Percentiles rank a stretch among this genome's conserved stretches.
These are phyloP conservation scores for Pogonognathellus flavescens DNA, from an alignment of 1,140 invertebrate species.

Conservation along the genomic window DNA sequence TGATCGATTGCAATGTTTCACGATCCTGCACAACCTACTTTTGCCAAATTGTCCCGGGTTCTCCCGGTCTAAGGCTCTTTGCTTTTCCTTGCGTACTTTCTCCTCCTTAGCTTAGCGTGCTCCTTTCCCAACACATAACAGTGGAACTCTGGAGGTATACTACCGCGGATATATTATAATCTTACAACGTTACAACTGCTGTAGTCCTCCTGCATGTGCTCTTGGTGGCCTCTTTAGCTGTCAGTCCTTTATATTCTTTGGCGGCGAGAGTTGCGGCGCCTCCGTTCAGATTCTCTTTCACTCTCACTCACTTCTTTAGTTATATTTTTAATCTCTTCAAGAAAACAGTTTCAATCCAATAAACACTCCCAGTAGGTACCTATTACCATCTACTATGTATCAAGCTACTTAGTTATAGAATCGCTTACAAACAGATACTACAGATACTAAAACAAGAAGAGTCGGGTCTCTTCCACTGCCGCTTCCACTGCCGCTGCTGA, in stretches of 20 bases:
- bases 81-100: slow-evolving; percentile 55
- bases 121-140: slow-evolving; percentile 33
- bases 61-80: slow-evolving; percentile 47
- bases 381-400: not conserved
- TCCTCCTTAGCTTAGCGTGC: slow-evolving; percentile 49
- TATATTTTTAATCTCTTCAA: slow-evolving; percentile 21
- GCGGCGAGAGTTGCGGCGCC: slow-evolving; percentile 31
- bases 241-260: slow-evolving; percentile 42
- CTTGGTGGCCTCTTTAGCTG: slow-evolving; percentile 35
- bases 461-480: no score
- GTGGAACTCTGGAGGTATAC: not conserved
- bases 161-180: slow-evolving; percentile 1
- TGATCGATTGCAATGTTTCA: slow-evolving; percentile 67
- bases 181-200: not conserved
- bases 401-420: not conserved
- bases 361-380: not conserved
- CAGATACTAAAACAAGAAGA: no score
- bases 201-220: slow-evolving; percentile 27
- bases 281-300: slow-evolving; percentile 37
- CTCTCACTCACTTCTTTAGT: slow-evolving; percentile 26
- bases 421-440: not conserved
- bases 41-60: slow-evolving; percentile 61
- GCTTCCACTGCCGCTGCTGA: no score
- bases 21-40: slow-evolving; percentile 64
- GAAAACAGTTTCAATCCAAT: slow-evolving; percentile 1